Evolutionary conservation across 2,113 vertebrate genomes (phyloP), one percentile per base, ranked within the genome.

Genomic region (Carlito syrichta): DNA sequence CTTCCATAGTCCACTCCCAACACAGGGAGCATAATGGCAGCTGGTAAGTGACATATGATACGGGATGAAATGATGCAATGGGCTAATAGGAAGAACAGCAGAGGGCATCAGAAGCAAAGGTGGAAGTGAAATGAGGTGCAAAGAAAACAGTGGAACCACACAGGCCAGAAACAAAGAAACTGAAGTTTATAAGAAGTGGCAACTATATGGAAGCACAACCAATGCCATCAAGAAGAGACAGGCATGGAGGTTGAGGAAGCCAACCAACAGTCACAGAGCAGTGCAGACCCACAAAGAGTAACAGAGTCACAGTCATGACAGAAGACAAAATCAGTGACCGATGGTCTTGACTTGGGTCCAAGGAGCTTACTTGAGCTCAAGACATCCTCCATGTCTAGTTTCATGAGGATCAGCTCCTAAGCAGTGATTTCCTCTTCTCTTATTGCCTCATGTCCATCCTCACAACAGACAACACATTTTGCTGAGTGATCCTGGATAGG

Each of bases 251-350:
- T 1, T 0, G 19, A 81, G 9, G 48, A n/a, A 7, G 8, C 13
- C 8, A 1, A 58, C 35, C 60, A 40, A 40, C 19, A 38, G 38
- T 1, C 43, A 45, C 17, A 11, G 43, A 5, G 63, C 66, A 9
- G 71, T 35, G 81, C 30, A 9, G 89, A 76, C 25, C 8, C 58
- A 11, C 11, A 5, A 25, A 38, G 23, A 66, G 50, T 1, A 19
- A 45, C 45, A 0, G 0, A 43, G n/a, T n/a, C 60, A 12, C 4
- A 0, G 19, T 13, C 43, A 3, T 1, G 2, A 71, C 1, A 45
- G 50, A 30, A 69, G 89, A 22, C 20, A 8, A 14, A 38, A 3
- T 54, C 8, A n/a, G 20, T 2, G 45, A 50, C 1, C 48, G 17
- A 1, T 0, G 60, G 17, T 19, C 60, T 84, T 35, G 32, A 84